Conservation (phyloP, 1,140 invertebrate species). For the Lordiphosa mommai region DNA sequence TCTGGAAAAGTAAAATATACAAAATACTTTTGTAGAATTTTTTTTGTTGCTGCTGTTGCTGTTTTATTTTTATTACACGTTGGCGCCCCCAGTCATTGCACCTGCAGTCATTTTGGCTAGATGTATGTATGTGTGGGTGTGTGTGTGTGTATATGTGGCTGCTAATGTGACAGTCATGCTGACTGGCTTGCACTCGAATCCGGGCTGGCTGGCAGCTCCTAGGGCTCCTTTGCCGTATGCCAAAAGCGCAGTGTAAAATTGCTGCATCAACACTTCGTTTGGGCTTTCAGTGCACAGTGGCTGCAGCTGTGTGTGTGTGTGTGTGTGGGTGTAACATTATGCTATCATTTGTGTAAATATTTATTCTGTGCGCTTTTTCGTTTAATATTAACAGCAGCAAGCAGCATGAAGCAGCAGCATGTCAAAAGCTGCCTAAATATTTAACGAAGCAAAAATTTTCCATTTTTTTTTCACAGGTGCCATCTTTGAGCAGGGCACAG, state of each 20-base stretch:
- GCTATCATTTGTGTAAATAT: constrained; percentile 76
- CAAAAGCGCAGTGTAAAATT: constrained; percentile 71
- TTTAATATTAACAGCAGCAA: constrained; percentile 65
- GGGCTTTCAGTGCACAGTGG: constrained; percentile 23
- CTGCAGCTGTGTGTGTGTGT: constrained; percentile 5
- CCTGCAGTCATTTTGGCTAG: constrained; percentile 65
- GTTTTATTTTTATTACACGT: constrained; percentile 63
- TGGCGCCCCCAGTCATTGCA: constrained; percentile 62
- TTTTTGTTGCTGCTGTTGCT: constrained; percentile 14
- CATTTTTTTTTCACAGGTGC: constrained; percentile 85
- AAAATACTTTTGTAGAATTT: constrained; percentile 22
- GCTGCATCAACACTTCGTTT: constrained; percentile 74
- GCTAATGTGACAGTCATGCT: constrained; percentile 76
- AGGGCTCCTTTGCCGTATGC: constrained; percentile 5
- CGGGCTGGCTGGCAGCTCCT: constrained; percentile 19
- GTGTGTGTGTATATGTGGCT: constrained; percentile 27
- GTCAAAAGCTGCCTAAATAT: constrained; percentile 75
- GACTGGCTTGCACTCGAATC: constrained; percentile 68
- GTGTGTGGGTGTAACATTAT: constrained; percentile 31
- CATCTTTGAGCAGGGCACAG: constrained; percentile 93
- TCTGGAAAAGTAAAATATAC: constrained; percentile 29
- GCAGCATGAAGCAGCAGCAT: constrained; percentile 23
- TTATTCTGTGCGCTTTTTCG: constrained; percentile 64
- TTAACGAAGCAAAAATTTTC: constrained; percentile 71
- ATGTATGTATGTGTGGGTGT: constrained; percentile 22